A percentile compares a stretch with the other conserved stretches of the same genome.
phyloP scores from a whole-genome alignment of 2,113 vertebrate genomes.

The Calidris pygmaea region DNA sequence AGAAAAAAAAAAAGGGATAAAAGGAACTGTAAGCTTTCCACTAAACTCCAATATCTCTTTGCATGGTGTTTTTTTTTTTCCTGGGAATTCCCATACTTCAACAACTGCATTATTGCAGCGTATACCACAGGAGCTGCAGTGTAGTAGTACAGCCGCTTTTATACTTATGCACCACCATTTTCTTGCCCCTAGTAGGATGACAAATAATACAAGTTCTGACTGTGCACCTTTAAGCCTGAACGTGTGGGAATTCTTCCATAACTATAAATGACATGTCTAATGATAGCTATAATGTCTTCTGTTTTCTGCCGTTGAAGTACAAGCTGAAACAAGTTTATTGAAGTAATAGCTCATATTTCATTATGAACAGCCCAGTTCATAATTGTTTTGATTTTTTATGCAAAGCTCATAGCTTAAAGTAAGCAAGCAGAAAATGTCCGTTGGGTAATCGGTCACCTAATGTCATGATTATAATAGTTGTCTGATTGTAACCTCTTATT shows the following conservation, averaged over 20 bases:
- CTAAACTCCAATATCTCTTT: neutral
- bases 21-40: neutral
- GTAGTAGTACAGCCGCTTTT: neutral
- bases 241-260: slow-evolving; percentile 10
- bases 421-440: neutral
- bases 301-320: neutral
- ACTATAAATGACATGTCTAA: neutral
- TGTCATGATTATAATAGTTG: neutral
- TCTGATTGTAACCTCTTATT: neutral
- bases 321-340: slow-evolving; percentile 41
- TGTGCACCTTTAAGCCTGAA: neutral
- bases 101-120: neutral
- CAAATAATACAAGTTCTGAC: slow-evolving; percentile 11
- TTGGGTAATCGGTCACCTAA: neutral
- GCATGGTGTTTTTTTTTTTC: neutral
- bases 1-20: neutral
- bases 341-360: neutral
- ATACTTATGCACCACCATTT: neutral
- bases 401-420: neutral
- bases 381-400: neutral
- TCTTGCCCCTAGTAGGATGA: neutral
- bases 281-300: neutral
- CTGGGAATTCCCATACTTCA: neutral
- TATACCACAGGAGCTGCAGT: neutral
- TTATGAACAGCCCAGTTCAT: neutral